Conservation (phyloP, 1,140 invertebrate genomes). For the Subanguina moxae region DNA sequence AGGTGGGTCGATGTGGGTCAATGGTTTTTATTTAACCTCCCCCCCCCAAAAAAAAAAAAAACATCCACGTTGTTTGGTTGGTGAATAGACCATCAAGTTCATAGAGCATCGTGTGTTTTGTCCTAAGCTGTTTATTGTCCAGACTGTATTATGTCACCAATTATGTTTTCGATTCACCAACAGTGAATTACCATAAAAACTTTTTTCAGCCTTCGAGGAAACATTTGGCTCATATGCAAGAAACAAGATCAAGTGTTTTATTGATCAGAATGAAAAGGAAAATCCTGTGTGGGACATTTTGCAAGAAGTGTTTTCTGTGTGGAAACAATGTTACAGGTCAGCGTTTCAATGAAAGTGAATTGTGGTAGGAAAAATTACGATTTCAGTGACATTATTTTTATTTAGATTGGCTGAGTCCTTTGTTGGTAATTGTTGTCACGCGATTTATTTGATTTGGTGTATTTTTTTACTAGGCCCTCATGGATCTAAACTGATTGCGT, state of each 20-base stretch:
- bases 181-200: too few relatives aligned
- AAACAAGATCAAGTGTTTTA: slow-evolving; percentile 43
- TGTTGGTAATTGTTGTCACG: slow-evolving; percentile 8
- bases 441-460: too few relatives aligned
- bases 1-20: not conserved
- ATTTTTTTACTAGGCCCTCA: slow-evolving; percentile 6
- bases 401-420: slow-evolving; percentile 39
- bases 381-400: not conserved
- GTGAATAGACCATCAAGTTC: too few relatives aligned
- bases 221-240: slow-evolving; percentile 39
- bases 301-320: slow-evolving; percentile 45
- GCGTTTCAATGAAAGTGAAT: not conserved
- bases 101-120: too few relatives aligned
- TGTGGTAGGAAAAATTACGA: not conserved
- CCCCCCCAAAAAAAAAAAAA: too few relatives aligned
- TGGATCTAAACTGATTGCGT: slow-evolving; percentile 35
- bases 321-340: slow-evolving; percentile 35
- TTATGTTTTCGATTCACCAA: too few relatives aligned
- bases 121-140: too few relatives aligned
- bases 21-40: slow-evolving; percentile 6
- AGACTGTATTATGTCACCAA: not conserved
- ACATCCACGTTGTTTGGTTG: too few relatives aligned
- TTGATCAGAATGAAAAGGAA: slow-evolving; percentile 32
- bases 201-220: slow-evolving; percentile 39
- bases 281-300: slow-evolving; percentile 38